Evolutionary conservation across 2,888 invertebrate genomes (phyloP), one percentile per base, ranked within the genome.

Genomic region (Melanostoma mellinum): DNA sequence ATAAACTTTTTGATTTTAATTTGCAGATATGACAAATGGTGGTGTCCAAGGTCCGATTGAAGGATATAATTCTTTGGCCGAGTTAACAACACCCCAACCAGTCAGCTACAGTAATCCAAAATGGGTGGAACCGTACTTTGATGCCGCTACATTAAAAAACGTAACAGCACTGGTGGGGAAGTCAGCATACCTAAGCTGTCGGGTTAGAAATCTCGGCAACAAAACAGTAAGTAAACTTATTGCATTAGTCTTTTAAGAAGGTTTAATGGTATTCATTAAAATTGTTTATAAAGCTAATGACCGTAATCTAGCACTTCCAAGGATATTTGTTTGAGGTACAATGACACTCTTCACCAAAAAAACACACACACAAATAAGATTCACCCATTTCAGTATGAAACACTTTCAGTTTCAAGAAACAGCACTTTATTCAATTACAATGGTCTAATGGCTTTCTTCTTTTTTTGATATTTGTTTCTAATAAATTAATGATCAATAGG

Each of bases 161-260:
- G 95, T 96, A 85, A 96, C 96, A 46, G 96, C 96, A 36, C 93
- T 96, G 48, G 95, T 96, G 85, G 96, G 96, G 88, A 96, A 96
- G 92, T 95, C 91, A 38, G 91, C 91, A 72, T 91, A 91, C 88
- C 88, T 91, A 72, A 91, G 90, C 86, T 91, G 91, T 87, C 89
- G 90, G 81, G 91, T 91, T 69, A 88, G 89, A 85, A 91, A 91
- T 88, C 89, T 91, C 86, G 90, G 90, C 86, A 91, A 91, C 87
- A 91, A 91, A 89, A 91, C 91, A 84, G 91, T 91, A 87, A 91
- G 90, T 89, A 46, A 53, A 2, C 30, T n/a, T 38, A 4, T 42
- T 42, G 5, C 10, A 20, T 20, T 20, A 20, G 20, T 20, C 20
- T 20, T 10, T 2, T 33, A 32, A n/a, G 20, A 10, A 10, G 30